Evolutionary conservation across 2,113 vertebrate genomes (phyloP), one percentile per base, ranked within the genome.

Genomic region (Onychostruthus taczanowskii): DNA sequence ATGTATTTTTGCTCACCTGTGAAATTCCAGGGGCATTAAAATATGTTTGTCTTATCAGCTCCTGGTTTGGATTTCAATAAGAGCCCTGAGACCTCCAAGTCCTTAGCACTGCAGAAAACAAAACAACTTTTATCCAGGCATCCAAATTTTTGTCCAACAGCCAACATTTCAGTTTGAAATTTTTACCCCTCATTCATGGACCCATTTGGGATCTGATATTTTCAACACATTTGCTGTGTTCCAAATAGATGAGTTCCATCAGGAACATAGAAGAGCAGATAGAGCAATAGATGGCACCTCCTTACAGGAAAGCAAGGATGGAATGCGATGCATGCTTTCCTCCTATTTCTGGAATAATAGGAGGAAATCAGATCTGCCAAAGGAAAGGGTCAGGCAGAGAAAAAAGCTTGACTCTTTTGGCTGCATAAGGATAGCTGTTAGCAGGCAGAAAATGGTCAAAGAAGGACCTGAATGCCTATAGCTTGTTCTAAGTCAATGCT

Each of bases 341-440:
- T 41, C 39, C 39, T 41, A 41, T 41, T 41, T 41, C 39, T 13
- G 39, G 39, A 41, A 95, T 81, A 97, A 94, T 94, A 81, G 64
- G 35, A 92, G 91, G 93, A 94, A 95, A 84, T 59, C 13, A 52
- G 76, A 72, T n/a, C 23, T 84, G 93, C 86, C 80, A 92, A 94
- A 89, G 52, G 87, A 95, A 92, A 90, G 52, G 68, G 35, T 87
- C 80, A 84, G 77, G 43, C 0, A 1, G 52, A 84, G 61, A 91
- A 91, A 55, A 87, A 41, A 84, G 21, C 35, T 77, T 70, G 56
- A 14, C 61, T 78, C 8, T 59, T 95, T 84, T 50, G 83, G 21
- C 23, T 90, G 13, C 18, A 26, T 84, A 72, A 78, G 44, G 17
- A 64, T 23, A 75, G 44, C 11, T 78, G 33, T 44, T 31, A 80